Evolutionary conservation across 2,888 invertebrate species (phyloP).

Genomic region (Himalopsyche anomala): DNA sequence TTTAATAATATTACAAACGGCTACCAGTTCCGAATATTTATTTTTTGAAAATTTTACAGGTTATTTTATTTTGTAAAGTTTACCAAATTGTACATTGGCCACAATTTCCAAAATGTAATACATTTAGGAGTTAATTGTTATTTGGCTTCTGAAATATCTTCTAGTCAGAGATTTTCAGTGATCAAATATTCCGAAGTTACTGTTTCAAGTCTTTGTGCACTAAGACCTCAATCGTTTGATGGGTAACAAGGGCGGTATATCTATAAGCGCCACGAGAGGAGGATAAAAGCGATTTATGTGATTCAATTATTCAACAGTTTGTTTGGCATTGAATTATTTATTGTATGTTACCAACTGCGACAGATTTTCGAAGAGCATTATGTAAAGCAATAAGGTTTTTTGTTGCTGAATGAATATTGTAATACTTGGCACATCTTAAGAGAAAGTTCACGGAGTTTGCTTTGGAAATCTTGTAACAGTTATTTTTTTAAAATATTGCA

Average conservation of each 20-base stretch:
- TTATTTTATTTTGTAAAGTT: no score
- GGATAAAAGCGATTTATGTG: background rate
- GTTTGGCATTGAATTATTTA: slow-evolving; percentile 14
- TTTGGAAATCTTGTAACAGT: no score
- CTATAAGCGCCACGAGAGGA: background rate
- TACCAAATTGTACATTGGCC: no score
- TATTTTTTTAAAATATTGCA: no score
- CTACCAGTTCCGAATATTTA: no score
- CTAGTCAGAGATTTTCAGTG: background rate
- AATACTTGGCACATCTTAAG: no score
- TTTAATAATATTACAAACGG: no score
- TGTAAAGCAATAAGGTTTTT: background rate
- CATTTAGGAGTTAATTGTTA: background rate
- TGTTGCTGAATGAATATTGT: no score
- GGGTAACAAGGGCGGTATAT: slow-evolving; percentile 9
- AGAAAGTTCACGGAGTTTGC: no score
- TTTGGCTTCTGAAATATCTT: background rate
- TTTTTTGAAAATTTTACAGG: no score
- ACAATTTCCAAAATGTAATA: no score
- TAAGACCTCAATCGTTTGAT: slow-evolving; percentile 22
- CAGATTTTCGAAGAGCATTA: background rate
- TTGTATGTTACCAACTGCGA: background rate
- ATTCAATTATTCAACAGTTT: slow-evolving; percentile 46
- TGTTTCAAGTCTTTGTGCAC: background rate
- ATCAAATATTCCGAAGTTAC: background rate